These are phyloP conservation scores for Gisinianus flammeolus DNA, from an alignment of 2,888 invertebrate species.

Conservation along the genomic window DNA sequence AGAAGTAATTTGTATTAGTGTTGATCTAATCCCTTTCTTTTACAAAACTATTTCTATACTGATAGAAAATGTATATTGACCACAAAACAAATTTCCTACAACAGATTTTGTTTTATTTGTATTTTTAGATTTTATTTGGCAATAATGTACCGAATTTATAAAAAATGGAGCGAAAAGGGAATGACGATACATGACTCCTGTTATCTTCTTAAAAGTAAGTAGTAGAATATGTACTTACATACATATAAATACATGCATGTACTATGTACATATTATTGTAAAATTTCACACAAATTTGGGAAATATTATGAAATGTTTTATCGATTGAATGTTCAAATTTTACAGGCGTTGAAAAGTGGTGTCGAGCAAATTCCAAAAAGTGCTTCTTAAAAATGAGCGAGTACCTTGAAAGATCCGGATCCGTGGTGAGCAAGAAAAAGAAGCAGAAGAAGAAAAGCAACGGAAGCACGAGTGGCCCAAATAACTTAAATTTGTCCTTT, in stretches of 20 bases:
- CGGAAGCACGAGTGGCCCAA: slow-evolving; percentile 39
- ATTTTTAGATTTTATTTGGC: slow-evolving; percentile 64
- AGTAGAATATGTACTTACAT: neutral
- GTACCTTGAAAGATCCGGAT: slow-evolving; percentile 45
- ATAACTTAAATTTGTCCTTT: slow-evolving; percentile 51
- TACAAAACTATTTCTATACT: too few species aligned
- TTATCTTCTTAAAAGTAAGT: slow-evolving; percentile 63
- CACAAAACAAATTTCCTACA: too few species aligned
- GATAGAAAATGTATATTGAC: too few species aligned
- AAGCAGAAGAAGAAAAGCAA: slow-evolving; percentile 45
- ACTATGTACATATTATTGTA: neutral
- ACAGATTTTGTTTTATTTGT: slow-evolving; percentile 63
- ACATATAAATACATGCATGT: too few species aligned
- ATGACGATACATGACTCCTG: slow-evolving; percentile 65
- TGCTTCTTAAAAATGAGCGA: slow-evolving; percentile 52
- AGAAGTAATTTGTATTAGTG: neutral
- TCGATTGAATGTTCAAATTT: neutral
- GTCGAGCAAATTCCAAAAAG: slow-evolving; percentile 57
- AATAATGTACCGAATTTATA: slow-evolving; percentile 62
- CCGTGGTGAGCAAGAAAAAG: slow-evolving; percentile 35
- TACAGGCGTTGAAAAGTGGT: slow-evolving; percentile 58
- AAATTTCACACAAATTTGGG: neutral
- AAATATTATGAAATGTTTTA: neutral
- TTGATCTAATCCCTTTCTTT: too few species aligned
- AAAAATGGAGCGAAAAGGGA: slow-evolving; percentile 63